Evolutionary conservation across 2,888 invertebrate species (phyloP).

Genomic region (Craniophora ligustri): DNA sequence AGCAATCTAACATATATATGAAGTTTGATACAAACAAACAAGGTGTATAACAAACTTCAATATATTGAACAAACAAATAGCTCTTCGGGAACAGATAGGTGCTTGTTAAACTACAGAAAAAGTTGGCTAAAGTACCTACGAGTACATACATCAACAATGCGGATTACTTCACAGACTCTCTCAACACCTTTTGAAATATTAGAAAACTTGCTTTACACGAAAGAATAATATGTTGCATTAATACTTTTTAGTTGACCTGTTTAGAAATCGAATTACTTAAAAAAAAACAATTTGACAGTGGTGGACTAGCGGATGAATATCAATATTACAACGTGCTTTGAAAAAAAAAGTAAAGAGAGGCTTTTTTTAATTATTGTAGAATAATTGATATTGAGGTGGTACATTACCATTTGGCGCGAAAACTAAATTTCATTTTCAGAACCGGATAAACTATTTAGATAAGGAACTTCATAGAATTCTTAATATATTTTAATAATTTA

Average conservation of each 20-base stretch:
- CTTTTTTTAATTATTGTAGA: too few relatives aligned
- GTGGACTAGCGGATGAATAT: too few relatives aligned
- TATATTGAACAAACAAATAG: constrained; percentile 30
- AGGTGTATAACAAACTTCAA: constrained; percentile 15
- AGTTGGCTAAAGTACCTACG: constrained; percentile 14
- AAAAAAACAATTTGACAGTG: too few relatives aligned
- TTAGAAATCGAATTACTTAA: too few relatives aligned
- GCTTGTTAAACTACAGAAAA: constrained; percentile 13
- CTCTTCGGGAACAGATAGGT: constrained; percentile 6
- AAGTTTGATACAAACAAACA: constrained; percentile 36
- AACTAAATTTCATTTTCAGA: too few relatives aligned
- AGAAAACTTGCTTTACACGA: constrained; percentile 1
- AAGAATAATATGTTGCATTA: background rate
- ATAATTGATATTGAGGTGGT: too few relatives aligned
- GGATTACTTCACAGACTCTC: background rate
- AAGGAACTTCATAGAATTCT: too few relatives aligned
- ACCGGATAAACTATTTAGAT: too few relatives aligned
- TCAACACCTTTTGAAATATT: background rate
- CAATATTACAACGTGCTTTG: too few relatives aligned
- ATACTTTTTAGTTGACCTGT: background rate
- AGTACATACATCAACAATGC: constrained; percentile 31
- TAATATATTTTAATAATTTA: too few relatives aligned
- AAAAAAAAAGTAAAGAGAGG: too few relatives aligned
- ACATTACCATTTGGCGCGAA: too few relatives aligned
- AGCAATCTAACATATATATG: constrained; percentile 19